These are phyloP conservation scores for Mustela lutreola DNA, from an alignment of 2,113 vertebrate species.

Conservation along the genomic window DNA sequence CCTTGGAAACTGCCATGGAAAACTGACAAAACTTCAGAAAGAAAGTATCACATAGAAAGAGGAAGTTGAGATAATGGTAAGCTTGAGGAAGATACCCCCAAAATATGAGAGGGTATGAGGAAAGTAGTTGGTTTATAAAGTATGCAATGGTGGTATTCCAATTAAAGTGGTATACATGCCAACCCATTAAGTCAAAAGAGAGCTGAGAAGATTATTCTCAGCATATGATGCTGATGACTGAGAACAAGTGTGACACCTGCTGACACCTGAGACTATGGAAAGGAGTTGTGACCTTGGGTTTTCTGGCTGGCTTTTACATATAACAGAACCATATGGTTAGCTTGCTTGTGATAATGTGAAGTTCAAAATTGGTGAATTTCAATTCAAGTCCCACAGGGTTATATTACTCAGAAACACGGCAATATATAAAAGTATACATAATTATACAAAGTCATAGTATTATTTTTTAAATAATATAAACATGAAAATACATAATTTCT, in stretches of 20 bases:
- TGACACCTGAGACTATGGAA: not conserved
- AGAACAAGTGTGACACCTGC: not conserved
- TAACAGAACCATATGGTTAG: not conserved
- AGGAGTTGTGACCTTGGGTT: not conserved
- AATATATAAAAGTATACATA: not conserved
- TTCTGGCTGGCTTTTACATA: not conserved
- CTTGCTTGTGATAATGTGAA: not conserved
- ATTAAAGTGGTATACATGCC: not conserved
- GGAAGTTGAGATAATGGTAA: not conserved
- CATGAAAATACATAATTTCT: not conserved
- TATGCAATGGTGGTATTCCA: not conserved
- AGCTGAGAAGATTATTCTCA: not conserved
- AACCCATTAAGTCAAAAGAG: not conserved
- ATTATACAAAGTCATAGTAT: not conserved
- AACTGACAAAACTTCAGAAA: constrained; percentile 19
- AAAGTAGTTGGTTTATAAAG: not conserved
- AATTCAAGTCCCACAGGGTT: not conserved
- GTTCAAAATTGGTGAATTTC: constrained; percentile 10
- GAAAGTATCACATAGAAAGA: not conserved
- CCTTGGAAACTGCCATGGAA: not conserved
- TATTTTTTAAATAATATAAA: constrained; percentile 25
- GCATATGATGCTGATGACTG: not conserved
- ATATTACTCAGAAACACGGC: not conserved
- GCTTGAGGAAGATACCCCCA: not conserved
- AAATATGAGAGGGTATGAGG: not conserved